Base-by-base conservation (phyloP, 1,140 invertebrate genomes). In the Eulimnadia texana region DNA sequence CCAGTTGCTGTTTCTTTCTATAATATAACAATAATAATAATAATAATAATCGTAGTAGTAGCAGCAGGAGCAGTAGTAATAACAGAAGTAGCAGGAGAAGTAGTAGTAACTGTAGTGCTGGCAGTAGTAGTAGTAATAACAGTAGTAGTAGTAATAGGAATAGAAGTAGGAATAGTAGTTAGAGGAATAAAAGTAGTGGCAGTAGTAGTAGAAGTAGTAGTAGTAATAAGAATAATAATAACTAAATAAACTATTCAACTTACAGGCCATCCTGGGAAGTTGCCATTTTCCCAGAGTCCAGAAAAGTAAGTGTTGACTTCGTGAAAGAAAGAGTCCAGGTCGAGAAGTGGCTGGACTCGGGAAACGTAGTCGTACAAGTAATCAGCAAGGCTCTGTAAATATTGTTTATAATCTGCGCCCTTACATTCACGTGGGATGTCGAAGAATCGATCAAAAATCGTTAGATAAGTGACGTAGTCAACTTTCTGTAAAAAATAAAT, bases 401-500 rank as follows among this genome's bases (percentile, higher is more conserved):
- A 98, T 71, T 85, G 85, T 65, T 84, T 82, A 74, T 97, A 99
- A 67, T 94, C 90, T 20, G 86, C 84, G 70, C 90, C 93, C 72
- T 98, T 98, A 25, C 85, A 82, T 63, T 98, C 94, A 70, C 90
- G 90, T 0, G 92, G 86, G 69, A 98, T 92, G 67, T 98, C 95
- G 76, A 90, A 96, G 2, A 99, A 76, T 71, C 93, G 90, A 73
- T 99, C 95, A 73, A 98, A 99, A 54, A 84, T 86, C 54, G 85
- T 85, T 29, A 99, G 72, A 72, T 98, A 99, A 1, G 85, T 87
- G 23, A 98, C 91, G 71, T 99, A 99, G 73, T 99, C 95, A 20
- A 93, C 82, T 80, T 91, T 95, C 80, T 88, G 74, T 65, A 82
- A 80, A 66, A 69, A 52, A 59, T n/a, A n/a, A 42, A 6, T 27